phyloP scores from a whole-genome alignment of 30 jellyfish, hydroid and myxozoan genomes.

The Rhopilema esculentum region DNA sequence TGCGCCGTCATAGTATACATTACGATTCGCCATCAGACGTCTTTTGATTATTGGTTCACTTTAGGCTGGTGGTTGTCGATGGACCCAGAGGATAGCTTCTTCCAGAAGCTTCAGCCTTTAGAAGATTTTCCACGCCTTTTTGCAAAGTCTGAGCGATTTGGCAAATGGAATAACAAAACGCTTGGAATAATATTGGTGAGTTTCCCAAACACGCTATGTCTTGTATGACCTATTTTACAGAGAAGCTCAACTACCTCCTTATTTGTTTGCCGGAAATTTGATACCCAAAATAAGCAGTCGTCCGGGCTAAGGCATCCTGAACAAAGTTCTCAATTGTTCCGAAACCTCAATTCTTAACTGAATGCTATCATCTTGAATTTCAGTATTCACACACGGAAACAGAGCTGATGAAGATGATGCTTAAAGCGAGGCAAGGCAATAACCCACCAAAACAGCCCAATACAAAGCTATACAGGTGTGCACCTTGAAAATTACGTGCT shows the following conservation, averaged over 20 bases:
- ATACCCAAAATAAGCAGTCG: no score
- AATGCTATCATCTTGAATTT: neutral
- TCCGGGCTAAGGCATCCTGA: no score
- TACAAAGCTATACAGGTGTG: slow-evolving; percentile 92
- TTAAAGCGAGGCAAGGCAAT: slow-evolving; percentile 91
- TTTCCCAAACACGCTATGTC: neutral
- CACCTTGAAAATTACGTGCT: no score
- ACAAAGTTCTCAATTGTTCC: no score
- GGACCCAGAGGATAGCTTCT: slow-evolving; percentile 89
- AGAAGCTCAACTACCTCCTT: no score
- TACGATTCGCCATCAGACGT: neutral
- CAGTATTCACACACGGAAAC: slow-evolving; percentile 97
- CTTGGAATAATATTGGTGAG: slow-evolving; percentile 92
- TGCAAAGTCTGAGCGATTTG: slow-evolving; percentile 90
- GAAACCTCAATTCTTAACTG: no score
- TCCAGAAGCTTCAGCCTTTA: slow-evolving; percentile 87
- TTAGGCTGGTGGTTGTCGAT: slow-evolving; percentile 99
- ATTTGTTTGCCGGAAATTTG: no score
- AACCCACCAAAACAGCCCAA: slow-evolving; percentile 99
- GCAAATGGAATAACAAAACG: slow-evolving; percentile 91
- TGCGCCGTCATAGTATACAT: neutral
- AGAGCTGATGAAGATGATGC: slow-evolving; percentile 94
- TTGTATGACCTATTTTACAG: no score
- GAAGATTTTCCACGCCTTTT: slow-evolving; percentile 93
- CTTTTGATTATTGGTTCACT: neutral